Evolutionary conservation across 1,140 invertebrate genomes (phyloP).

Genomic region (Calliphora vicina): DNA sequence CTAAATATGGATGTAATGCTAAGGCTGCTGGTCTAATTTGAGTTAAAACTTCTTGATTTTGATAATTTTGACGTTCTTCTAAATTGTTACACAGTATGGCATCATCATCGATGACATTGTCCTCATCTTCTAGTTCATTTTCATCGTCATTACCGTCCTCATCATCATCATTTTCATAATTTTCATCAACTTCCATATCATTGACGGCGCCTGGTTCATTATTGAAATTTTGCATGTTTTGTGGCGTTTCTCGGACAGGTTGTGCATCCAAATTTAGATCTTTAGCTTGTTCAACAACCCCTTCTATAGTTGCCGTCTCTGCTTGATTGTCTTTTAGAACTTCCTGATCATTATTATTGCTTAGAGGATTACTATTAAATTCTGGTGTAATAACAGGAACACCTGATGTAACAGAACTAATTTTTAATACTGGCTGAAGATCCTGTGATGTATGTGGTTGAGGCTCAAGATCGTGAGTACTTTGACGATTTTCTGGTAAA

Average conservation of each 20-base stretch:
- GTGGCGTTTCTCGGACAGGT: conserved; percentile 13
- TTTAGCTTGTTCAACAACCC: conserved; percentile 8
- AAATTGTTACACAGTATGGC: not conserved
- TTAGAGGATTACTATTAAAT: not conserved
- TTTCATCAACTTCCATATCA: not conserved
- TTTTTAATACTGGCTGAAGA: not conserved
- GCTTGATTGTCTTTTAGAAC: not conserved
- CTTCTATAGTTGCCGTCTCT: not conserved
- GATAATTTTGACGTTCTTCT: conserved; percentile 56
- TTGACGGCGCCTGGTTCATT: not conserved
- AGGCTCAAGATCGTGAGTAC: too few relatives aligned
- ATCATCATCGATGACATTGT: not conserved
- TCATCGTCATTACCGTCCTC: not conserved
- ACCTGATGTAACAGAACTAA: not conserved
- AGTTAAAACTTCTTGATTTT: conserved; percentile 48
- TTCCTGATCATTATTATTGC: not conserved
- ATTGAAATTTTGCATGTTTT: not conserved
- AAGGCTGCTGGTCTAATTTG: conserved; percentile 14
- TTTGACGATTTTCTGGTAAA: too few relatives aligned
- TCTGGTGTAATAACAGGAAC: not conserved
- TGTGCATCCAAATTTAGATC: conserved; percentile 11
- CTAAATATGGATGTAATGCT: conserved; percentile 21
- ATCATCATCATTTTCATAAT: not conserved
- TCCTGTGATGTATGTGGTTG: not conserved
- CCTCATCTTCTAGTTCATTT: not conserved